phyloP scores from a whole-genome alignment of 1,140 invertebrate species.

The Drosophila elegans region DNA sequence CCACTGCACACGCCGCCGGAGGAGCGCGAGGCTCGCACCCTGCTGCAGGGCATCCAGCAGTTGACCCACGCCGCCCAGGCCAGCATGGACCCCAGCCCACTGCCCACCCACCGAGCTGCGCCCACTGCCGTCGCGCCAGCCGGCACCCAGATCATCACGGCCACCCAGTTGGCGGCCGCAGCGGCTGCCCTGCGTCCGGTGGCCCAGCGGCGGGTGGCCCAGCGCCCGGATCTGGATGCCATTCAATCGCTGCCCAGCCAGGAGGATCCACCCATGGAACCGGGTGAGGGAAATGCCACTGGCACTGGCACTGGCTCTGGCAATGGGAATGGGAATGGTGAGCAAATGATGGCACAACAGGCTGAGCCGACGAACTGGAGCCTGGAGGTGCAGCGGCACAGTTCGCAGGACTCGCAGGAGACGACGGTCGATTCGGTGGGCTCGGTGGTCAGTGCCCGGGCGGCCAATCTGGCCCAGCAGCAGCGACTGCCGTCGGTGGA shows the following conservation, averaged over 20 bases:
- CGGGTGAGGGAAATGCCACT: background rate
- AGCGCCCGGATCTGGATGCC: conserved; percentile 74
- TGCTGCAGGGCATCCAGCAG: conserved; percentile 73
- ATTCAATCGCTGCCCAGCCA: conserved; percentile 75
- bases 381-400: conserved; percentile 73
- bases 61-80: conserved; percentile 58
- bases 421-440: conserved; percentile 57
- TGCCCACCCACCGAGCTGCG: conserved; percentile 32
- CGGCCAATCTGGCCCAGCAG: conserved; percentile 59
- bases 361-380: conserved; percentile 67
- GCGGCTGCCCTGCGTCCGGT: conserved; percentile 67
- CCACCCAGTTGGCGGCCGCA: conserved; percentile 62
- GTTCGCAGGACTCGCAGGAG: conserved; percentile 79
- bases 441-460: conserved; percentile 58
- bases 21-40: conserved; percentile 85
- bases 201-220: conserved; percentile 44
- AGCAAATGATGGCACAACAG: background rate
- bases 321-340: too few relatives aligned
- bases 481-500: conserved; percentile 71
- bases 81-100: conserved; percentile 53
- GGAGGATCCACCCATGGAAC: conserved; percentile 41
- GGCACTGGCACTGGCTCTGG: too few relatives aligned
- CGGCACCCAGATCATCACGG: conserved; percentile 59
- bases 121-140: conserved; percentile 11
- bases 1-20: conserved; percentile 89